phyloP scores from a whole-genome alignment of 2,797 vertebrate species.

The Botia kubotai region DNA sequence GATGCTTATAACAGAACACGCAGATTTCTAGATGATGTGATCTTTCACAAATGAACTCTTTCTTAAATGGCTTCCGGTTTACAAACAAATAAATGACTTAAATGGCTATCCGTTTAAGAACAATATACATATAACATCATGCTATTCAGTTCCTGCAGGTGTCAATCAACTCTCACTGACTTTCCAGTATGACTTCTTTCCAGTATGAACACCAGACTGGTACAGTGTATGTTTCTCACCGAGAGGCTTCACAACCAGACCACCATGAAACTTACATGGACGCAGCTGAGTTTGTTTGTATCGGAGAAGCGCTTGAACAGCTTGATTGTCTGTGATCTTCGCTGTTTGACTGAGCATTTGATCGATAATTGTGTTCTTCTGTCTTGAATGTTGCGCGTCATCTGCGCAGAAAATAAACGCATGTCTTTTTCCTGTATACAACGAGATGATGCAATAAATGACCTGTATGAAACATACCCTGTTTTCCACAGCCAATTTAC shows the following conservation, averaged over 20 bases:
- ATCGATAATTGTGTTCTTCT: slow-evolving; percentile 35
- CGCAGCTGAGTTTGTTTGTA: slow-evolving; percentile 16
- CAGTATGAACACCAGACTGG: too few species aligned
- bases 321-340: slow-evolving; percentile 25
- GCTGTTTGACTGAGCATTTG: slow-evolving; percentile 6
- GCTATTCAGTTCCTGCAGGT: slow-evolving; percentile 17
- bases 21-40: too few species aligned
- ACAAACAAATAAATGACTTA: too few species aligned
- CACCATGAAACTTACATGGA: not conserved
- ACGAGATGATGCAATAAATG: slow-evolving; percentile 27
- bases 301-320: slow-evolving; percentile 12
- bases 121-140: not conserved
- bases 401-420: slow-evolving; percentile 30
- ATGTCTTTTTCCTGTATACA: not conserved
- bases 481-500: not conserved
- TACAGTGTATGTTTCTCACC: slow-evolving; percentile 30
- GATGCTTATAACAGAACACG: too few species aligned
- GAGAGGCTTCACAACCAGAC: not conserved
- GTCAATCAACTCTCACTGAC: slow-evolving; percentile 37
- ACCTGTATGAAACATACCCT: slow-evolving; percentile 3
- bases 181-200: not conserved
- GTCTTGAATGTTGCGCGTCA: slow-evolving; percentile 27
- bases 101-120: too few species aligned
- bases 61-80: too few species aligned
- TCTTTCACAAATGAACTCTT: too few species aligned